A percentile compares a stretch with the other conserved stretches of the same genome.
These are phyloP conservation scores for Tapirus terrestris DNA, from an alignment of 2,113 vertebrate species.

Conservation along the genomic window DNA sequence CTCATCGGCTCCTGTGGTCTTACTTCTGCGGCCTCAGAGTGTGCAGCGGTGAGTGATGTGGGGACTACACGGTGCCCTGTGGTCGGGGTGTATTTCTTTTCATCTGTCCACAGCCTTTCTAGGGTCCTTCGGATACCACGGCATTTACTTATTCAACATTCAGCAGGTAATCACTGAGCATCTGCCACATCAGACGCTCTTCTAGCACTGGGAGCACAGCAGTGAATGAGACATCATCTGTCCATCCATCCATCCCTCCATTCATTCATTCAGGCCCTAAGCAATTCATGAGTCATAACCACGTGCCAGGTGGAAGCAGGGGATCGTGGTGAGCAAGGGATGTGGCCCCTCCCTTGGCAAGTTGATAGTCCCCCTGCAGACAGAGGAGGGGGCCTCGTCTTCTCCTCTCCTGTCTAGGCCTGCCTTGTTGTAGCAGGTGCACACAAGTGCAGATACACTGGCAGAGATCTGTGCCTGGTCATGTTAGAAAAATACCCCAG, in stretches of 20 bases:
- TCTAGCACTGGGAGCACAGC: too few species aligned
- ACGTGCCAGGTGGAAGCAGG: not conserved
- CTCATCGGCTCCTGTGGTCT: not conserved
- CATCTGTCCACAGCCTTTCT: too few species aligned
- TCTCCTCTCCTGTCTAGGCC: not conserved
- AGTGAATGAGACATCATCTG: not conserved
- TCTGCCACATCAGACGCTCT: not conserved
- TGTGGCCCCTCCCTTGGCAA: accelerated
- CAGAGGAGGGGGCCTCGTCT: not conserved
- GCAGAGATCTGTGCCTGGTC: too few species aligned
- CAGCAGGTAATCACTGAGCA: not conserved
- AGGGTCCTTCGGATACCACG: too few species aligned
- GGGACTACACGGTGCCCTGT: too few species aligned
- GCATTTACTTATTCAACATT: too few species aligned
- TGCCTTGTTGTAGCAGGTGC: not conserved
- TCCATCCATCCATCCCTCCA: not conserved
- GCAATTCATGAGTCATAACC: not conserved
- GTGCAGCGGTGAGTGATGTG: too few species aligned
- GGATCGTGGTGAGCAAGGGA: not conserved
- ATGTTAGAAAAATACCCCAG: too few species aligned
- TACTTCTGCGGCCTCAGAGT: not conserved
- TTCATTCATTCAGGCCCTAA: not conserved
- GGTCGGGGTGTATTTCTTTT: not conserved
- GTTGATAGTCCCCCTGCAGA: not conserved
- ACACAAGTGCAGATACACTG: accelerated